Percentiles rank a stretch among this genome's conserved stretches.
phyloP scores from a whole-genome alignment of 23 tunicate genomes.

The Halocynthia aurantium region DNA sequence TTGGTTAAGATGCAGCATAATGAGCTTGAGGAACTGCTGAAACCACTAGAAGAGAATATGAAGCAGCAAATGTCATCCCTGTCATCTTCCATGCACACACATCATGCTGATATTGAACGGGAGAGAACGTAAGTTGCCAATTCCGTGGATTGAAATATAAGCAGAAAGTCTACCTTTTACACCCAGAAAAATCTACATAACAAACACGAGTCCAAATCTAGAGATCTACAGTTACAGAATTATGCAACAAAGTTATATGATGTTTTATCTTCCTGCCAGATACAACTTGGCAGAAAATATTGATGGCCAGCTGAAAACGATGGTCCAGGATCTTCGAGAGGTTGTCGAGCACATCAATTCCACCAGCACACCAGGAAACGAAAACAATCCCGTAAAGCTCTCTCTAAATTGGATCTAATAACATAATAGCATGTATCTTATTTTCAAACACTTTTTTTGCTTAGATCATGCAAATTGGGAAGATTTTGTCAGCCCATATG shows the following conservation, averaged over 20 bases:
- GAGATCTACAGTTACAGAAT: too few relatives aligned
- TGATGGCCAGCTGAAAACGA: slow-evolving; percentile 79
- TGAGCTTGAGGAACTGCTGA: slow-evolving; percentile 70
- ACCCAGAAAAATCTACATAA: too few relatives aligned
- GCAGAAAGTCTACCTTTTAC: too few relatives aligned
- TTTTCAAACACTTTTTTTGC: too few relatives aligned
- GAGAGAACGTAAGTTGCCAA: slow-evolving; percentile 73
- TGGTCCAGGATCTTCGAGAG: slow-evolving; percentile 80
- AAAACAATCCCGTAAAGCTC: slow-evolving; percentile 61
- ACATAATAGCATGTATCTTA: not conserved
- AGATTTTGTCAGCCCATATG: slow-evolving; percentile 91
- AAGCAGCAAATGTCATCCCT: slow-evolving; percentile 46
- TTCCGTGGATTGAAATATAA: not conserved
- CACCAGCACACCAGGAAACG: slow-evolving; percentile 48
- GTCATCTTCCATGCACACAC: slow-evolving; percentile 75
- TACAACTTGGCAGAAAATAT: slow-evolving; percentile 78
- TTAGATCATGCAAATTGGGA: slow-evolving; percentile 73
- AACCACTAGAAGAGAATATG: slow-evolving; percentile 74
- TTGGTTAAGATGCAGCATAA: slow-evolving; percentile 69
- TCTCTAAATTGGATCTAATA: not conserved
- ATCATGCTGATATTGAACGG: slow-evolving; percentile 91
- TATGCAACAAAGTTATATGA: too few relatives aligned
- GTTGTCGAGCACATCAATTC: slow-evolving; percentile 90
- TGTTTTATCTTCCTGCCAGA: slow-evolving; percentile 10
- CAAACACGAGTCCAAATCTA: too few relatives aligned